Base-by-base conservation (phyloP, 2,113 vertebrate species). In the Peromyscus californicus region DNA sequence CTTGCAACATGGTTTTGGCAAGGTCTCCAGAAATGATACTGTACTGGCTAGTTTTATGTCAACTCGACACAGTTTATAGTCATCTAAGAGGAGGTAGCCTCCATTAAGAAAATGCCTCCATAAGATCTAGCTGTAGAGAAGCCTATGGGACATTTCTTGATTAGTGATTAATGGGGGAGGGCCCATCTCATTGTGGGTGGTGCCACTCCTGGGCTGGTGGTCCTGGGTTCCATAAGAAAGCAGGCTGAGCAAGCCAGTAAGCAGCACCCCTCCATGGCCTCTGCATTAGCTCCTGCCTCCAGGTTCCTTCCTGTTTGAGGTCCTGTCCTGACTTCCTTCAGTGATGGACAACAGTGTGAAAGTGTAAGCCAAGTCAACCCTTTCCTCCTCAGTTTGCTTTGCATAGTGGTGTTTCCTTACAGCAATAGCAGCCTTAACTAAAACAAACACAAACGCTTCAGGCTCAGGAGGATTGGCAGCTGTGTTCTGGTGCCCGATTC, bases 11-110 rank as follows among this genome's bases (percentile, higher is more conserved):
- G 54, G 9, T 7, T 42, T 11, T 48, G 48, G 10, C 21, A 19
- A 12, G 11, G 5, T 13, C 3, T 29, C 9, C 31, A 8, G 31
- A 2, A 78, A 7, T 1, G 33, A 13, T 5, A 1, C 8, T 54
- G 4, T 36, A 17, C 78, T 57, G 33, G 10, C 5, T n/a, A 82
- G 33, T n/a, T 57, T 57, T 24, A 7, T 24, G 54, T 57, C 51
- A 57, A 3, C 51, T 57, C 57, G 19, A 57, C 33, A 24, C 33
- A n/a, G 51, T 51, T 33, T n/a, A 22, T 7, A 54, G 51, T 51
- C 51, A 82, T 24, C 10, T n/a, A 4, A 57, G 51, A 36, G 36
- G 51, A 12, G 4, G 31, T 19, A 22, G 31, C 33, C 33, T 80
- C 51, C 11, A 22, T 12, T 82, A 19, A 82, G 9, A 82, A 57